A percentile compares a stretch with the other conserved stretches of the same genome.
These are phyloP conservation scores for Pipa parva DNA, from an alignment of 2,113 vertebrate species.

Conservation along the genomic window DNA sequence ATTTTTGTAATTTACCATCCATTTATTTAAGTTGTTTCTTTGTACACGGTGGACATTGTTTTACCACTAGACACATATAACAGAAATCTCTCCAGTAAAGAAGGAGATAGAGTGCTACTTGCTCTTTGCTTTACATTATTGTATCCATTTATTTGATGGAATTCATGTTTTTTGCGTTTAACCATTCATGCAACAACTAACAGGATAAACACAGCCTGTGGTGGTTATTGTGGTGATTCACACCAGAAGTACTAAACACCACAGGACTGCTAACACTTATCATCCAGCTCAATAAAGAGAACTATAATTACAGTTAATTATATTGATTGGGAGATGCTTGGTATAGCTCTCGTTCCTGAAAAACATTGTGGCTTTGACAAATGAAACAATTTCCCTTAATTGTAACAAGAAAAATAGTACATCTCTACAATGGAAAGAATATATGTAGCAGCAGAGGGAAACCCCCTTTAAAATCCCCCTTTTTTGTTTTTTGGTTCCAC, in stretches of 20 bases:
- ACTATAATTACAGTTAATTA: constrained; percentile 43
- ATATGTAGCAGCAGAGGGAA: too few relatives aligned
- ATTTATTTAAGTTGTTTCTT: too few relatives aligned
- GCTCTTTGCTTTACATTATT: background rate
- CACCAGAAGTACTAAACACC: constrained; percentile 24
- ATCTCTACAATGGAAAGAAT: too few relatives aligned
- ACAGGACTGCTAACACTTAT: constrained; percentile 35
- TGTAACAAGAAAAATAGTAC: constrained; percentile 18
- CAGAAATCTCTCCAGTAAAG: too few relatives aligned
- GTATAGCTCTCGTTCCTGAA: constrained; percentile 32
- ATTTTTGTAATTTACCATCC: too few relatives aligned
- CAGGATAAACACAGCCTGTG: constrained; percentile 11
- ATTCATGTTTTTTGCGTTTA: background rate
- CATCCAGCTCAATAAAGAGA: constrained; percentile 40
- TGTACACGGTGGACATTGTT: too few relatives aligned
- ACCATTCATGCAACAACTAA: background rate
- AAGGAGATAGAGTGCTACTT: too few relatives aligned
- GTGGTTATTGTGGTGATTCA: constrained; percentile 35
- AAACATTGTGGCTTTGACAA: constrained; percentile 26
- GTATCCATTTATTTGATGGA: background rate
- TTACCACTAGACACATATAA: too few relatives aligned
- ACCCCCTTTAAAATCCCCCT: too few relatives aligned
- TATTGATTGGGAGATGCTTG: constrained; percentile 24
- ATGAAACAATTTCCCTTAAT: constrained; percentile 36
- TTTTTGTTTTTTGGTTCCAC: too few relatives aligned